Percentiles rank a stretch among this genome's conserved stretches.
Evolutionary conservation across 2,888 invertebrate genomes (phyloP).

Genomic region (Pseudoips prasinana): DNA sequence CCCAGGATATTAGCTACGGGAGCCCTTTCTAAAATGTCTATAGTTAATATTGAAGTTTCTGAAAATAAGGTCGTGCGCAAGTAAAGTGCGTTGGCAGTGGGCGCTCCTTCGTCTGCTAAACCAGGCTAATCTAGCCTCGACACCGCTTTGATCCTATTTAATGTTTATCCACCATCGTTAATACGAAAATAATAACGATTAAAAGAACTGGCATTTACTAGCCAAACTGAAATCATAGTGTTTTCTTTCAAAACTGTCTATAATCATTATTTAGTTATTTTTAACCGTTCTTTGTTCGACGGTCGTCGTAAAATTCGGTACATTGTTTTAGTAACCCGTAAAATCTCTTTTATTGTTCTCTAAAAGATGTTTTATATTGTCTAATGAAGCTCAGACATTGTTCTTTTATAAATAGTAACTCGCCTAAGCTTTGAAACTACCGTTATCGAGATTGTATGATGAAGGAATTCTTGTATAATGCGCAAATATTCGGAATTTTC

Average conservation of each 20-base stretch:
- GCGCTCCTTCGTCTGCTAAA: constrained; percentile 12
- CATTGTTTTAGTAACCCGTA: constrained; percentile 54
- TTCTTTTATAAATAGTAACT: constrained; percentile 43
- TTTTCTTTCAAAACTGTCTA: constrained; percentile 44
- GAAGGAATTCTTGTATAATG: constrained; percentile 1
- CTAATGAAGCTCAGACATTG: constrained; percentile 49
- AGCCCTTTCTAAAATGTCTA: no score
- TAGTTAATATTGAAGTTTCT: constrained; percentile 10
- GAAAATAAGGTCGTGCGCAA: constrained; percentile 13
- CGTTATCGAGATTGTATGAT: constrained; percentile 12
- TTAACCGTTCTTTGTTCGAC: constrained; percentile 52
- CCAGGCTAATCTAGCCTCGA: constrained; percentile 20
- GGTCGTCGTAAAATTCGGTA: constrained; percentile 59
- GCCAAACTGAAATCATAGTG: constrained; percentile 38
- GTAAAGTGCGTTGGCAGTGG: constrained; percentile 16
- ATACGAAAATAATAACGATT: constrained; percentile 34
- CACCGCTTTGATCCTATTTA: constrained; percentile 28
- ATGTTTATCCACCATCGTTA: constrained; percentile 23
- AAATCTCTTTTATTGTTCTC: constrained; percentile 68
- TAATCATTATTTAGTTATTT: constrained; percentile 55
- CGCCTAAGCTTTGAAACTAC: constrained; percentile 25
- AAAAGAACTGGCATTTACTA: constrained; percentile 16
- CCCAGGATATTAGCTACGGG: no score
- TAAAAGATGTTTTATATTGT: constrained; percentile 65
- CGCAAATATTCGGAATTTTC: constrained; percentile 1